A percentile compares a stretch with the other conserved stretches of the same genome.
Evolutionary conservation across 2,113 vertebrate species (phyloP).

Genomic region (Rana temporaria): DNA sequence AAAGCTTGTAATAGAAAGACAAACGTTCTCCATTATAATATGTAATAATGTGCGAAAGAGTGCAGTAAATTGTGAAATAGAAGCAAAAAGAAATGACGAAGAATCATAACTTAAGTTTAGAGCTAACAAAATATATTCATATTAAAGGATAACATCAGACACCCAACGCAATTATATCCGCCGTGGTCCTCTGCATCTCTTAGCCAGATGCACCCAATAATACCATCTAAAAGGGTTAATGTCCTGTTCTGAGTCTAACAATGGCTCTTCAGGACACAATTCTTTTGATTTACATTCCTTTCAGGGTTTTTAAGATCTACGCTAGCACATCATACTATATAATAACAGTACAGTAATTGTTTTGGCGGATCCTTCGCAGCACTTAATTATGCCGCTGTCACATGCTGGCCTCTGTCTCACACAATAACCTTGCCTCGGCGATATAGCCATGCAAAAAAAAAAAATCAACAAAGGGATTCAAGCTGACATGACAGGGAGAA

Average conservation of each 20-base stretch:
- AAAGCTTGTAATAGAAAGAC: no score
- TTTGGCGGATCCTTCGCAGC: slow-evolving; percentile 51
- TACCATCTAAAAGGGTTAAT: slow-evolving; percentile 6
- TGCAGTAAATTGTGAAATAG: no score
- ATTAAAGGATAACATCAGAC: no score
- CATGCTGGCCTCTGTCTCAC: slow-evolving; percentile 40
- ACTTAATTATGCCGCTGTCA: slow-evolving; percentile 54
- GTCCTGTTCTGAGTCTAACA: neutral
- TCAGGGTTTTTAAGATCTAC: slow-evolving; percentile 52
- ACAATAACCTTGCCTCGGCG: slow-evolving; percentile 51
- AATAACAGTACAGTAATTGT: slow-evolving; percentile 56
- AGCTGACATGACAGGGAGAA: slow-evolving; percentile 29
- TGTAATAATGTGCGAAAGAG: no score
- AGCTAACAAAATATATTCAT: no score
- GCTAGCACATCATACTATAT: slow-evolving; percentile 54
- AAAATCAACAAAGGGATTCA: slow-evolving; percentile 36
- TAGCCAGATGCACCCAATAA: neutral
- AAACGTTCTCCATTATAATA: no score
- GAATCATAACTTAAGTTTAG: no score
- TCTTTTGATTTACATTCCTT: slow-evolving; percentile 50
- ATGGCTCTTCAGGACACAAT: neutral
- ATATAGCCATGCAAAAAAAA: slow-evolving; percentile 10
- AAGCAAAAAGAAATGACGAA: no score
- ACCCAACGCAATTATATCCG: no score
- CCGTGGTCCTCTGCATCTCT: no score